Percentiles rank a stretch among this genome's conserved stretches.
Conservation (phyloP, 2,888 invertebrate genomes). For the Charanyca ferruginea region DNA sequence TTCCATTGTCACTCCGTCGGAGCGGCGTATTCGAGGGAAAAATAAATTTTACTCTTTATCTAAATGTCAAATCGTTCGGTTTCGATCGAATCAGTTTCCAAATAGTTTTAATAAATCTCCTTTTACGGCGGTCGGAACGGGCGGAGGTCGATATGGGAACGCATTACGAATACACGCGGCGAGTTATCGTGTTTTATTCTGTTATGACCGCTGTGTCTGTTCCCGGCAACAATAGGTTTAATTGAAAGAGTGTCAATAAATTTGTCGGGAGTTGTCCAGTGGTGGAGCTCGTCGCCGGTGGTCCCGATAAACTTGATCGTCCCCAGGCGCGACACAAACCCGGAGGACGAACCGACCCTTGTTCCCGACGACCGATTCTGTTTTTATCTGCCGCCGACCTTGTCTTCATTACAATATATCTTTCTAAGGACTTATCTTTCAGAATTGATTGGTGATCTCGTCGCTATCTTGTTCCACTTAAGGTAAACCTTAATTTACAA, state of each 20-base stretch:
- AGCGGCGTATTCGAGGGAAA: constrained; percentile 85
- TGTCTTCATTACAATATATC: constrained; percentile 88
- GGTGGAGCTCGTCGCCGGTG: constrained; percentile 84
- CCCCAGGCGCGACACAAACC: constrained; percentile 78
- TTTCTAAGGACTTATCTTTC: constrained; percentile 78
- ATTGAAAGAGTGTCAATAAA: constrained; percentile 91
- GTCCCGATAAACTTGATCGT: constrained; percentile 84
- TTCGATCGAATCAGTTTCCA: constrained; percentile 91
- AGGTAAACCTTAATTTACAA: constrained; percentile 63
- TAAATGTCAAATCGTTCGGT: constrained; percentile 91
- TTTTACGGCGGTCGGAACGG: constrained; percentile 86
- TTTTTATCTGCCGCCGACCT: constrained; percentile 86
- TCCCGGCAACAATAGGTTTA: constrained; percentile 88
- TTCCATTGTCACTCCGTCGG: constrained; percentile 89
- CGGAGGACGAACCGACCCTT: constrained; percentile 80
- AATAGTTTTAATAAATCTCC: constrained; percentile 92
- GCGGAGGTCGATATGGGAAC: constrained; percentile 84
- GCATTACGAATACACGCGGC: constrained; percentile 87
- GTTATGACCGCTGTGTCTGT: constrained; percentile 87
- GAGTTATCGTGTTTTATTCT: constrained; percentile 89
- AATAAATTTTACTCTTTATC: constrained; percentile 91
- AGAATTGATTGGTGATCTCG: constrained; percentile 74
- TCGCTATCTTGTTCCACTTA: constrained; percentile 71
- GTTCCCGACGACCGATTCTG: constrained; percentile 81
- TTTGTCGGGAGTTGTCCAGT: constrained; percentile 83